Evolutionary conservation across 1,140 invertebrate species (phyloP).

Genomic region (Zophobas morio): DNA sequence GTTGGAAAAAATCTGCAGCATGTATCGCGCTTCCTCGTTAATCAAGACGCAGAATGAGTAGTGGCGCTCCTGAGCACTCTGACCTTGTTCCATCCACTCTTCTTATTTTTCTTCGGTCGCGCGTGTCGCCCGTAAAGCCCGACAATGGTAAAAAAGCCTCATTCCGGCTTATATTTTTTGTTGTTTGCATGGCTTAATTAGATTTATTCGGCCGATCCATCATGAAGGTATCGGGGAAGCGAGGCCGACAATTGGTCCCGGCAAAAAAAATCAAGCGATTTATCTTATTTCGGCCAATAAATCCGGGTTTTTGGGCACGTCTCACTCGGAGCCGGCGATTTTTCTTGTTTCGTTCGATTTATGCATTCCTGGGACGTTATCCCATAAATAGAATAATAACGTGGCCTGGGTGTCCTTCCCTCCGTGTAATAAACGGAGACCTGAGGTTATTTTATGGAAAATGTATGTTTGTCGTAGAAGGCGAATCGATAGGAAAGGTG

Average conservation of each 20-base stretch:
- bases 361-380: slow-evolving; percentile 24
- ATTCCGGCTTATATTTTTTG: neutral
- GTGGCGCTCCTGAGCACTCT: slow-evolving; percentile 1
- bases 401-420: slow-evolving; percentile 30
- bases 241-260: slow-evolving; percentile 14
- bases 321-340: slow-evolving; percentile 24
- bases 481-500: slow-evolving; percentile 52
- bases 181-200: slow-evolving; percentile 12
- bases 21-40: neutral
- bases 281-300: slow-evolving; percentile 44
- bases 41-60: neutral
- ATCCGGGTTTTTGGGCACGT: slow-evolving; percentile 26
- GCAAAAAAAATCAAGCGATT: slow-evolving; percentile 28
- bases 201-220: slow-evolving; percentile 12
- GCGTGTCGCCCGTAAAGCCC: neutral
- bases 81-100: slow-evolving; percentile 5
- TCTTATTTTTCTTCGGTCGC: neutral
- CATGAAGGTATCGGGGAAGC: slow-evolving; percentile 12
- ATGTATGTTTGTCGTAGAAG: slow-evolving; percentile 42
- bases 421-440: slow-evolving; percentile 38
- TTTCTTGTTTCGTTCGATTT: slow-evolving; percentile 36
- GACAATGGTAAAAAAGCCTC: neutral
- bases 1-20: too few relatives aligned
- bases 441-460: slow-evolving; percentile 45
- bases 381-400: slow-evolving; percentile 42